Conservation (phyloP, 2,888 invertebrate genomes). For the Himalopsyche tibetana region DNA sequence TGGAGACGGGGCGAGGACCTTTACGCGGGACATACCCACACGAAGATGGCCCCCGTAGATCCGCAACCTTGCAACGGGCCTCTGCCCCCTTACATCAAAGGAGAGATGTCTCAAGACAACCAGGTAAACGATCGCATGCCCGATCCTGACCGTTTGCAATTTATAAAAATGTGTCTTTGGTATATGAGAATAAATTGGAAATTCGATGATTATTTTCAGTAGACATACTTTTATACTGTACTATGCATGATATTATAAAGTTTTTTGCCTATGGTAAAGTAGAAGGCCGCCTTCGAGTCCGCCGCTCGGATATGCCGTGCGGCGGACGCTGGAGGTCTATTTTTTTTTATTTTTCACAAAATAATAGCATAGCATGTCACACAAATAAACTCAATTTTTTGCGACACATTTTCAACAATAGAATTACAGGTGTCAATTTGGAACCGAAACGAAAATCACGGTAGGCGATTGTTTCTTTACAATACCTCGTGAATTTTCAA, state of each 20-base stretch:
- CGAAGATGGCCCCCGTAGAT: slow-evolving; percentile 74
- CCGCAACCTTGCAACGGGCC: slow-evolving; percentile 72
- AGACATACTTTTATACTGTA: slow-evolving; percentile 21
- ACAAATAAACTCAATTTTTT: slow-evolving; percentile 43
- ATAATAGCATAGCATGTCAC: slow-evolving; percentile 10
- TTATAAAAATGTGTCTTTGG: slow-evolving; percentile 41
- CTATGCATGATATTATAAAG: slow-evolving; percentile 33
- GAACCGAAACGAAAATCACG: too few relatives aligned
- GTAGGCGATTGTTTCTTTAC: too few relatives aligned
- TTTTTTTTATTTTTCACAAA: slow-evolving; percentile 7
- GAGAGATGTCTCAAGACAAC: slow-evolving; percentile 76
- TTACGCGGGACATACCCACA: slow-evolving; percentile 80
- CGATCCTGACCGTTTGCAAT: slow-evolving; percentile 45
- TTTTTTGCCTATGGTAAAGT: slow-evolving; percentile 37
- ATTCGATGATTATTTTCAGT: slow-evolving; percentile 41
- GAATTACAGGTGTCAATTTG: neutral
- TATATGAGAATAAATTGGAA: slow-evolving; percentile 44
- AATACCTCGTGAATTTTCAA: too few relatives aligned
- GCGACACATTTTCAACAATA: slow-evolving; percentile 40
- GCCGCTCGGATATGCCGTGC: neutral
- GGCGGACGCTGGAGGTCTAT: neutral
- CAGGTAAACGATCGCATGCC: slow-evolving; percentile 50
- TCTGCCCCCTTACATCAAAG: slow-evolving; percentile 68
- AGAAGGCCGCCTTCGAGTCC: neutral
- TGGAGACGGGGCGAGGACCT: slow-evolving; percentile 72